Evolutionary conservation across 2,888 invertebrate species (phyloP), one percentile per base, ranked within the genome.

Genomic region (Pomacea canaliculata): DNA sequence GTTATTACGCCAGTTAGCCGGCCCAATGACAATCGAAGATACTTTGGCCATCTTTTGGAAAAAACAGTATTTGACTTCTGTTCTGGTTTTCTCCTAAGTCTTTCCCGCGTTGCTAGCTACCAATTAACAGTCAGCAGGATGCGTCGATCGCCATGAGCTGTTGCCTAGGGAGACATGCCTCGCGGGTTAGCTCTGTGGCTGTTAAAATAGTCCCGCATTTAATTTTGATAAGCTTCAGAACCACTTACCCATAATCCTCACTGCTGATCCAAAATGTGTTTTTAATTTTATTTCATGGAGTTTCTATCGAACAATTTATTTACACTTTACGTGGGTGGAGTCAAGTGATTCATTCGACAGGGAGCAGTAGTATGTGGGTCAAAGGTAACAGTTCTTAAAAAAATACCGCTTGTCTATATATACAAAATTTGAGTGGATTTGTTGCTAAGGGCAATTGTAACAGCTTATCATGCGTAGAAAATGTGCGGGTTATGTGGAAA

Each of bases 1-100:
- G 68, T 84, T 82, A 83, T 88, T 89, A 82, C 89, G 85, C 90
- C 90, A 90, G 67, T 83, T 76, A 78, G 88, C 86, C n/a, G 90
- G 88, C 60, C 90, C 90, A 68, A 88, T 85, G 27, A 86, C 83
- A 49, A 79, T 66, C 60, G 74, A 70, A 19, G 76, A 76, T 56
- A 79, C 68, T 78, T 79, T 81, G 49, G 56, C 76, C 66, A n/a
- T 60, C 2, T 56, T 19, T 12, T 23, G 16, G 12, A 56, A 56
- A 56, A 56, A 4, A 56, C 51, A 56, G 51, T 56, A 10, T 56
- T 56, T 56, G 7, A 16, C 12, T 56, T 56, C 51, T 56, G 51
- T 56, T 37, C 37, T 37, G 37, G 3, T 37, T 37, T 37, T 37
- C 37, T 37, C 51, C 51, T 56, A 10, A 12, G 2, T 63, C 51